Percentiles rank a stretch among this genome's conserved stretches.
Evolutionary conservation across 2,797 vertebrate species (phyloP).

Genomic region (Malurus leucopterus): DNA sequence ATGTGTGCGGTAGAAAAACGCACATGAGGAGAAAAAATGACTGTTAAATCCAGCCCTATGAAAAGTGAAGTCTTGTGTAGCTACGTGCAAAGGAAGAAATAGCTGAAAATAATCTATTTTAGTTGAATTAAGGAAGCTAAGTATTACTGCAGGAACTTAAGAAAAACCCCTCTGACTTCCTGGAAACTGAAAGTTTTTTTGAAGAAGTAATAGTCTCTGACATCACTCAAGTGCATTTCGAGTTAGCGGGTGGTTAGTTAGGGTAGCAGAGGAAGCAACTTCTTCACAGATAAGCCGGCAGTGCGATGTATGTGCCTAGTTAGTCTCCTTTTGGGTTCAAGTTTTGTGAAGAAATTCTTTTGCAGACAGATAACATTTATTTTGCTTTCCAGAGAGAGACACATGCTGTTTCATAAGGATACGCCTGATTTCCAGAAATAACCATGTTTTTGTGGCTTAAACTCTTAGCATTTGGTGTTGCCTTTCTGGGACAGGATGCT

Average conservation of each 20-base stretch:
- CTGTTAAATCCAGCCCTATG: background rate
- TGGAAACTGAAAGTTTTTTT: slow-evolving; percentile 71
- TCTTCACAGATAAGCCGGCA: slow-evolving; percentile 74
- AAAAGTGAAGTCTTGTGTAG: background rate
- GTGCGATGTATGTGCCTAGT: slow-evolving; percentile 67
- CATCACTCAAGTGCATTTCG: slow-evolving; percentile 73
- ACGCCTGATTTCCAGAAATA: slow-evolving; percentile 77
- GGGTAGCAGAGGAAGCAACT: slow-evolving; percentile 80
- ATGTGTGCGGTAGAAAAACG: background rate
- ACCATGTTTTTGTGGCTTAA: slow-evolving; percentile 78
- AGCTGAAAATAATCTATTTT: background rate
- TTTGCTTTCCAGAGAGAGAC: slow-evolving; percentile 73
- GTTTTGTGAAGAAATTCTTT: slow-evolving; percentile 27
- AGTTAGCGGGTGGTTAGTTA: slow-evolving; percentile 73
- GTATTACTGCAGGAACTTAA: slow-evolving; percentile 42
- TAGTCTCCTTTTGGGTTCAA: slow-evolving; percentile 43
- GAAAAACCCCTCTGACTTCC: slow-evolving; percentile 71
- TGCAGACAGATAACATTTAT: slow-evolving; percentile 59
- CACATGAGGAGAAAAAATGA: background rate
- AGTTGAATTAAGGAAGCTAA: slow-evolving; percentile 68
- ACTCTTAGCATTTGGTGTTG: slow-evolving; percentile 74
- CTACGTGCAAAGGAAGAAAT: slow-evolving; percentile 3
- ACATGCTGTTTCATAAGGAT: slow-evolving; percentile 77
- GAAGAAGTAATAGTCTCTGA: slow-evolving; percentile 79
- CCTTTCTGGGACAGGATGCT: slow-evolving; percentile 60